Conservation (phyloP, 2,888 invertebrate species). For the Pyralis farinalis region DNA sequence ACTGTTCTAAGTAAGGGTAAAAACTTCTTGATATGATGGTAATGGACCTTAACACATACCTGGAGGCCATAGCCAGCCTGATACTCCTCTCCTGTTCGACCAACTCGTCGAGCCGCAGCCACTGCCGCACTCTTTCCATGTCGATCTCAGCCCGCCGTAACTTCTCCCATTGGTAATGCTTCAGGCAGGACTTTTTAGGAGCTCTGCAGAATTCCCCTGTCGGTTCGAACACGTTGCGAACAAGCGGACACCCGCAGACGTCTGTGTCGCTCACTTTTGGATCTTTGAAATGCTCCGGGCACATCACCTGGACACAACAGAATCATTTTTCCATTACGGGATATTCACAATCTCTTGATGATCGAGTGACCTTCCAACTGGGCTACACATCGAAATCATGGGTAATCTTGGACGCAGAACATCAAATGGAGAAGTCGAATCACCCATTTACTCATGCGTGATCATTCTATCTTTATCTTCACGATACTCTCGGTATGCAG, state of each 20-base stretch:
- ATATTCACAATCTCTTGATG: no score
- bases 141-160: slow-evolving; percentile 96
- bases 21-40: no score
- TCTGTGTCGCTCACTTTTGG: slow-evolving; percentile 92
- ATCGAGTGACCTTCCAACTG: no score
- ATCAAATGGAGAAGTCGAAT: no score
- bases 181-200: slow-evolving; percentile 94
- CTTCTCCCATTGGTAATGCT: slow-evolving; percentile 98
- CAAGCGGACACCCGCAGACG: slow-evolving; percentile 96
- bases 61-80: slow-evolving; percentile 83
- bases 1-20: no score
- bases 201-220: slow-evolving; percentile 93
- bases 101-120: slow-evolving; percentile 96
- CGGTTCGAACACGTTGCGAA: slow-evolving; percentile 90
- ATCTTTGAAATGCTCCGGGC: slow-evolving; percentile 98
- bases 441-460: no score
- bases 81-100: slow-evolving; percentile 96
- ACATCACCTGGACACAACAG: slow-evolving; percentile 82
- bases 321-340: no score
- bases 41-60: no score
- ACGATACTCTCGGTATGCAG: no score
- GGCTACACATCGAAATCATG: no score
- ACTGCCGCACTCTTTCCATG: slow-evolving; percentile 94
- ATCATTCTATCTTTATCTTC: no score
- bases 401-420: no score